These are phyloP conservation scores for Microctonus aethiopoides DNA, from an alignment of 2,888 invertebrate genomes.

Conservation along the genomic window DNA sequence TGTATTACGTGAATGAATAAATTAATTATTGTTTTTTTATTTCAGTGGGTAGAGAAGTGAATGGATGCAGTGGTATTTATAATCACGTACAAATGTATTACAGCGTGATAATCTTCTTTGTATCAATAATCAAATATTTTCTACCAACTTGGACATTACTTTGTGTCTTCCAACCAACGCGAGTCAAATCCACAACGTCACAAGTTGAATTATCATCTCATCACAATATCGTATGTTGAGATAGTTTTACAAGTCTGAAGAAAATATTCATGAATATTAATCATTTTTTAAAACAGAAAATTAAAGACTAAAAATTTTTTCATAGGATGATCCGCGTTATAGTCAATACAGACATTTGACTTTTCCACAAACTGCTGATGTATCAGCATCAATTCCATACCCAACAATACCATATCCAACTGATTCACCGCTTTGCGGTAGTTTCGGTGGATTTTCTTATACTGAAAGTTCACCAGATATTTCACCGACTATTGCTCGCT, in stretches of 20 bases:
- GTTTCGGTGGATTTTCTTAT: conserved; percentile 55
- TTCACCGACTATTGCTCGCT: conserved; percentile 52
- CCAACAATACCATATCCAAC: conserved; percentile 51
- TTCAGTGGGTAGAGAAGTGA: conserved; percentile 62
- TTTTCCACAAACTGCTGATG: conserved; percentile 48
- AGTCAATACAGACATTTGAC: conserved; percentile 58
- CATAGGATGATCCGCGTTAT: conserved; percentile 53
- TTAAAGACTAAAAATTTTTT: too few relatives aligned
- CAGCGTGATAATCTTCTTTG: conserved; percentile 50
- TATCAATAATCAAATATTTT: conserved; percentile 53
- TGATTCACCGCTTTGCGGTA: conserved; percentile 54
- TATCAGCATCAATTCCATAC: conserved; percentile 48
- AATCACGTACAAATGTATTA: conserved; percentile 64
- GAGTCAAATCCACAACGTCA: conserved; percentile 55
- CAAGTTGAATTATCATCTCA: conserved; percentile 59
- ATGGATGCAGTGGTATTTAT: conserved; percentile 62
- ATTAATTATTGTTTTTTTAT: neutral
- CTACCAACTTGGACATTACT: conserved; percentile 58
- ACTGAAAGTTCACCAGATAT: conserved; percentile 55
- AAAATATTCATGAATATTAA: too few relatives aligned
- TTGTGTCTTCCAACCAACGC: conserved; percentile 55
- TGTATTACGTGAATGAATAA: too few relatives aligned
- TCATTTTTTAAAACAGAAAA: too few relatives aligned
- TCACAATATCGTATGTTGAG: conserved; percentile 51
- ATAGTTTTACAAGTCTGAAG: neutral